Evolutionary conservation across 1,140 invertebrate species (phyloP).

Genomic region (Acarapis woodi): DNA sequence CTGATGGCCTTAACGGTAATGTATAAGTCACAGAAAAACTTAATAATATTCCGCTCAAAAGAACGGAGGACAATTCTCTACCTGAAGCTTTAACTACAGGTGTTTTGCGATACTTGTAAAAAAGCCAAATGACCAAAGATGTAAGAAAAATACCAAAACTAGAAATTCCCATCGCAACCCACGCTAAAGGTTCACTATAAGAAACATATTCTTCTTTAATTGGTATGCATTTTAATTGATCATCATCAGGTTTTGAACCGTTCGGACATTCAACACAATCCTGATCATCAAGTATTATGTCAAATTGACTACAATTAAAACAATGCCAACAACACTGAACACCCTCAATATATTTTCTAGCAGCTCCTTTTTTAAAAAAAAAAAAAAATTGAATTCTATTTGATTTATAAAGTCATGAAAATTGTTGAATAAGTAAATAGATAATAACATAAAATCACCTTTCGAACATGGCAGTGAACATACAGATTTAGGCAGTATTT

Average conservation of each 20-base stretch:
- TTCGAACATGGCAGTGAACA: slow-evolving; percentile 67
- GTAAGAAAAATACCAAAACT: slow-evolving; percentile 20
- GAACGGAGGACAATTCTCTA: slow-evolving; percentile 54
- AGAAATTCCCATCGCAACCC: slow-evolving; percentile 37
- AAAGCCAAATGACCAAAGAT: slow-evolving; percentile 22
- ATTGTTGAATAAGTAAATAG: too few species aligned
- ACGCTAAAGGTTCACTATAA: slow-evolving; percentile 38
- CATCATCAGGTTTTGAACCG: slow-evolving; percentile 45
- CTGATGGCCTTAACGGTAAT: slow-evolving; percentile 30
- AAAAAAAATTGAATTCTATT: too few species aligned
- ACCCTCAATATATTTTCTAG: slow-evolving; percentile 63
- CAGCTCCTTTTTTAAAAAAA: too few species aligned
- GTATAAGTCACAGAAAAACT: slow-evolving; percentile 65
- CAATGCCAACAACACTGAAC: slow-evolving; percentile 88
- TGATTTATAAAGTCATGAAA: too few species aligned
- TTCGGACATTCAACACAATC: slow-evolving; percentile 45
- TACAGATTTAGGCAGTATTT: slow-evolving; percentile 53
- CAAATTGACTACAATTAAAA: slow-evolving; percentile 67
- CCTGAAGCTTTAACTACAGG: slow-evolving; percentile 67
- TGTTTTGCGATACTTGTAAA: slow-evolving; percentile 44
- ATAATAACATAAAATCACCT: too few species aligned
- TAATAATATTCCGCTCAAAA: slow-evolving; percentile 55
- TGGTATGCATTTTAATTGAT: slow-evolving; percentile 35
- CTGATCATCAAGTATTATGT: slow-evolving; percentile 48
- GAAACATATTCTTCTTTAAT: slow-evolving; percentile 57